A percentile compares a stretch with the other conserved stretches of the same genome.
phyloP scores from a whole-genome alignment of 2,113 vertebrate genomes.

The Elaphurus davidianus region DNA sequence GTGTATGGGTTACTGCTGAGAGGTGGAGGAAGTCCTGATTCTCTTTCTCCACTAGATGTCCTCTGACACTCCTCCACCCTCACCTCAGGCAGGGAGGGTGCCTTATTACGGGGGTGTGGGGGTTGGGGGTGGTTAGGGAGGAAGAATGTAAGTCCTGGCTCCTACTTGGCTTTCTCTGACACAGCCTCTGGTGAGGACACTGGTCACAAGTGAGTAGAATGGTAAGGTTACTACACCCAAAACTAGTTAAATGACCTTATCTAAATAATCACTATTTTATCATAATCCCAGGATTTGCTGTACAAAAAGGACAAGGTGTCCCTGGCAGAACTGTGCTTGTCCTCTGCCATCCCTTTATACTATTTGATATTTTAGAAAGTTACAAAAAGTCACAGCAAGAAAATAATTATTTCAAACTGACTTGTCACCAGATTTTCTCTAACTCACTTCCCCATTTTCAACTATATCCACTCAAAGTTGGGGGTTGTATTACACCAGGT shows the following conservation, averaged over 20 bases:
- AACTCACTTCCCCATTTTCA: background rate
- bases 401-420: background rate
- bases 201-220: background rate
- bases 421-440: background rate
- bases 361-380: background rate
- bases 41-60: background rate
- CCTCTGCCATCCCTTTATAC: background rate
- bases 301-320: background rate
- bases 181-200: background rate
- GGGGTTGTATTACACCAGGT: background rate
- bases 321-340: background rate
- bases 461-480: background rate
- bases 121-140: accelerated
- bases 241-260: background rate
- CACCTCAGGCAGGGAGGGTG: background rate
- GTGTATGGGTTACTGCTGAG: background rate
- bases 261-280: background rate
- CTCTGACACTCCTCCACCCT: background rate
- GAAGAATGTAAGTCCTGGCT: background rate
- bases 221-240: background rate
- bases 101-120: background rate
- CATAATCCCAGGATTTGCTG: background rate
- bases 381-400: background rate
- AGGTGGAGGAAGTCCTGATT: too few species aligned
- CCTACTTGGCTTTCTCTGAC: background rate